A percentile compares a stretch with the other conserved stretches of the same genome.
Conservation (phyloP, 2,888 invertebrate genomes). For the Campopleginae sp. region DNA sequence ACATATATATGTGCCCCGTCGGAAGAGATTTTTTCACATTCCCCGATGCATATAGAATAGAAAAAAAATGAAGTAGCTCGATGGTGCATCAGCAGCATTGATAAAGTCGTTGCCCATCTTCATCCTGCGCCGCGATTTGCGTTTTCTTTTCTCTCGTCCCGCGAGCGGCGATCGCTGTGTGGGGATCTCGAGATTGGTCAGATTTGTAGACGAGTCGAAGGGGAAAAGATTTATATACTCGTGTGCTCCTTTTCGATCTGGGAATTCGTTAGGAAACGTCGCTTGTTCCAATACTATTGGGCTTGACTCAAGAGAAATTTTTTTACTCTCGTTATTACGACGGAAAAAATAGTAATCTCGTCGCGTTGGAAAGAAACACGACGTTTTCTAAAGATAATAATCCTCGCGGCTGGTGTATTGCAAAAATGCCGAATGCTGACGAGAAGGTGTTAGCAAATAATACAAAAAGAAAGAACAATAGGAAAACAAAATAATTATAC, state of each 20-base stretch:
- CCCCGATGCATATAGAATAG: conserved; percentile 10
- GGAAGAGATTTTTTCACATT: conserved; percentile 27
- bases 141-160: conserved; percentile 62
- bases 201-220: conserved; percentile 6
- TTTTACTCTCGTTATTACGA: conserved; percentile 5
- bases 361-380: not conserved
- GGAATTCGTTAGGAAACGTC: not conserved
- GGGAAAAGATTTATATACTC: not conserved
- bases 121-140: conserved; percentile 60
- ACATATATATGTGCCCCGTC: conserved; percentile 26
- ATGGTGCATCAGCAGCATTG: conserved; percentile 34
- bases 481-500: conserved; percentile 71
- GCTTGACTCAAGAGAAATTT: not conserved
- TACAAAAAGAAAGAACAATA: conserved; percentile 43
- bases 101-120: conserved; percentile 55
- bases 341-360: conserved; percentile 7
- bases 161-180: not conserved
- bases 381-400: conserved; percentile 18
- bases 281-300: not conserved
- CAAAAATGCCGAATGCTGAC: conserved; percentile 41
- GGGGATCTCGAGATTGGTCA: conserved; percentile 25
- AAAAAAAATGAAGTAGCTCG: conserved; percentile 37
- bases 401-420: not conserved
- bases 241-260: too few species aligned
- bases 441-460: conserved; percentile 30